A percentile compares a stretch with the other conserved stretches of the same genome.
These are phyloP conservation scores for Felis catus DNA, from an alignment of 2,113 vertebrate genomes.

Conservation along the genomic window F.catus_Fca126_mat1.0 CM031413.1:135473501-135474000, in stretches of 20 bases:
- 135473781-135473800: conserved; percentile 56
- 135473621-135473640: conserved; percentile 54
- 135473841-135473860: conserved; percentile 73
- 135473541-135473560: not conserved
- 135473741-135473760: conserved; percentile 66
- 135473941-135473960: conserved; percentile 58
- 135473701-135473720: conserved; percentile 72
- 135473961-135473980: conserved; percentile 24
- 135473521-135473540: not conserved
- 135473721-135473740: conserved; percentile 54
- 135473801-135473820: conserved; percentile 74
- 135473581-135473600: not conserved
- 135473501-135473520: not conserved
- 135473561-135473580: not conserved
- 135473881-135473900: conserved; percentile 62
- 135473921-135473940: conserved; percentile 63
- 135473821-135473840: conserved; percentile 78
- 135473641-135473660: conserved; percentile 51
- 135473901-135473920: conserved; percentile 68
- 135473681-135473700: conserved; percentile 44
- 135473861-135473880: conserved; percentile 71
- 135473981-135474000: conserved; percentile 49
- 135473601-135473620: not conserved
- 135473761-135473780: conserved; percentile 67
- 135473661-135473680: conserved; percentile 60